phyloP scores from a whole-genome alignment of 2,888 invertebrate genomes.

The Synanthedon myopaeformis region DNA sequence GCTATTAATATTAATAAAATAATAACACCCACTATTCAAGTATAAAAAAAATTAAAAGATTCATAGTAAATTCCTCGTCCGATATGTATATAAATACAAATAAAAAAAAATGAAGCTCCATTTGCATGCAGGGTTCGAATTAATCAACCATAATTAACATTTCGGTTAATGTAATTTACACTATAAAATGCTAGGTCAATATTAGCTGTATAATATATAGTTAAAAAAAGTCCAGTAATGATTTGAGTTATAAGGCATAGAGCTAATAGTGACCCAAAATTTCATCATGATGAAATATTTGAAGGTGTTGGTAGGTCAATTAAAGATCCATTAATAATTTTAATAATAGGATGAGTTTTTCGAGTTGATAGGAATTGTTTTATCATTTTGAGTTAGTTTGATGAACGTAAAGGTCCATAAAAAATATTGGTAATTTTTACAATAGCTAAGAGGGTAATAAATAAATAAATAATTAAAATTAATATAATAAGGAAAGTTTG shows the following conservation, averaged over 20 bases:
- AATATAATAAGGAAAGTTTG: constrained; percentile 61
- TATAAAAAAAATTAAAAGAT: constrained; percentile 61
- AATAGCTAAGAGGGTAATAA: constrained; percentile 69
- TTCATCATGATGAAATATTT: constrained; percentile 76
- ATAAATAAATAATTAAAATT: constrained; percentile 70
- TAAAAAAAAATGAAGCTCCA: constrained; percentile 79
- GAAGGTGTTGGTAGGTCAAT: constrained; percentile 71
- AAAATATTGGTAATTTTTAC: constrained; percentile 72
- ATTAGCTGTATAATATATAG: constrained; percentile 77
- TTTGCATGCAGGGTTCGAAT: constrained; percentile 76
- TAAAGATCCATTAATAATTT: constrained; percentile 71
- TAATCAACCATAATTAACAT: constrained; percentile 78
- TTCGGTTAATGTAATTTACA: constrained; percentile 76
- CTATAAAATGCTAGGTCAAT: constrained; percentile 75
- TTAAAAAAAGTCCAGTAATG: constrained; percentile 75
- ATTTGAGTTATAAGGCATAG: constrained; percentile 76
- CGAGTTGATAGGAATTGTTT: constrained; percentile 43
- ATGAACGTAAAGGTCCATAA: constrained; percentile 62
- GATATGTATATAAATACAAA: constrained; percentile 76
- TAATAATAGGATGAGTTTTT: constrained; percentile 56
- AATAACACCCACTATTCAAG: constrained; percentile 75
- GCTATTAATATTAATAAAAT: constrained; percentile 77
- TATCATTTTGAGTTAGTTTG: constrained; percentile 25
- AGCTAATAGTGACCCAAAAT: constrained; percentile 76
- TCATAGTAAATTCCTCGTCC: constrained; percentile 72